These are phyloP conservation scores for Ammospiza caudacuta DNA, from an alignment of 2,113 vertebrate genomes.

Conservation along the genomic window DNA sequence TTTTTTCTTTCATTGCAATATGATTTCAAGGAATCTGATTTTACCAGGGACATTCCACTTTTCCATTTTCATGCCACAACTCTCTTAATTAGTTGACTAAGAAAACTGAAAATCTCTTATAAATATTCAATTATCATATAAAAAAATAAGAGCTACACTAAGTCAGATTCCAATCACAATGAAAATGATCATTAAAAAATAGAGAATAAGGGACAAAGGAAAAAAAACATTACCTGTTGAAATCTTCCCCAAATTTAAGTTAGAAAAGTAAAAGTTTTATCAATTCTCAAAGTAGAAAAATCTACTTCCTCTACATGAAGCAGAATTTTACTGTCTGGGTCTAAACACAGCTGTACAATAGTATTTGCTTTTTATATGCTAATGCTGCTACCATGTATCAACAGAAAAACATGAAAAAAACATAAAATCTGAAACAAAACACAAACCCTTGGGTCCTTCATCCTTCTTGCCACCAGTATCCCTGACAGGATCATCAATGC, in stretches of 20 bases:
- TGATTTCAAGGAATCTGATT: not conserved
- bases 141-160: not conserved
- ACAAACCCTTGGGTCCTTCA: constrained; percentile 96
- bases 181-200: not conserved
- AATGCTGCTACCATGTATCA: not conserved
- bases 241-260: not conserved
- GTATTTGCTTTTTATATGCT: not conserved
- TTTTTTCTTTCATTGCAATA: not conserved
- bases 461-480: constrained; percentile 79
- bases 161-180: not conserved
- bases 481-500: constrained; percentile 92
- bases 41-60: not conserved
- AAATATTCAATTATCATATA: not conserved
- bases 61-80: not conserved
- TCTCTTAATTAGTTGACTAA: not conserved
- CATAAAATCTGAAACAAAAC: constrained; percentile 73
- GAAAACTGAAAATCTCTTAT: not conserved
- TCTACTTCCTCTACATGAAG: not conserved
- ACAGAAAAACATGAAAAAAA: not conserved
- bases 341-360: not conserved
- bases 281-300: not conserved
- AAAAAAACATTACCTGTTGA: not conserved
- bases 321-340: not conserved
- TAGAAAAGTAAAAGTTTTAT: not conserved
- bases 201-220: not conserved